Evolutionary conservation across 2,797 vertebrate species (phyloP).

Genomic region (Cottoperca gobio): DNA sequence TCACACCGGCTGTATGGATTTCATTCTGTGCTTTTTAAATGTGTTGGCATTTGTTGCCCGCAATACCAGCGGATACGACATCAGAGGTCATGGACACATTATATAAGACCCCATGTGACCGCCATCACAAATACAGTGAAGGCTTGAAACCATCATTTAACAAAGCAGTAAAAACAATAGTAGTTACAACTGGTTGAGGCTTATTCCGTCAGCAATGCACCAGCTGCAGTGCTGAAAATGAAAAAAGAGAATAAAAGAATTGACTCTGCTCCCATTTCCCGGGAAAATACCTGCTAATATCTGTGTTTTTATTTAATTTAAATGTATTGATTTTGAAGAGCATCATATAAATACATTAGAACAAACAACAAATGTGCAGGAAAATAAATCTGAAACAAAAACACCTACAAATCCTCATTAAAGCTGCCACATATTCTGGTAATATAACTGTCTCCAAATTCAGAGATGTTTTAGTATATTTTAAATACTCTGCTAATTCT

Average conservation of each 20-base stretch:
- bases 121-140: background rate
- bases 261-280: background rate
- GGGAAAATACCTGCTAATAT: background rate
- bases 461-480: too few relatives aligned
- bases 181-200: background rate
- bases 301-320: too few relatives aligned
- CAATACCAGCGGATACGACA: background rate
- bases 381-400: slow-evolving; percentile 1
- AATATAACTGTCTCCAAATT: too few relatives aligned
- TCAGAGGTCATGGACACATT: background rate
- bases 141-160: background rate
- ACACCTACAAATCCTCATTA: background rate
- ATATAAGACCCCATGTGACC: background rate
- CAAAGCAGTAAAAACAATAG: background rate
- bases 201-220: background rate
- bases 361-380: too few relatives aligned
- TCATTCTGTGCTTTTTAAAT: background rate
- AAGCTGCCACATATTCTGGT: too few relatives aligned
- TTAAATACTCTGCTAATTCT: too few relatives aligned
- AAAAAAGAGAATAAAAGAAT: background rate
- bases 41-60: background rate
- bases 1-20: background rate
- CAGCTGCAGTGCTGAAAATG: slow-evolving; percentile 5
- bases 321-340: too few relatives aligned
- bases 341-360: too few relatives aligned